Evolutionary conservation across 2,888 invertebrate species (phyloP), one percentile per base, ranked within the genome.

Genomic region (Conistra vaccinii): DNA sequence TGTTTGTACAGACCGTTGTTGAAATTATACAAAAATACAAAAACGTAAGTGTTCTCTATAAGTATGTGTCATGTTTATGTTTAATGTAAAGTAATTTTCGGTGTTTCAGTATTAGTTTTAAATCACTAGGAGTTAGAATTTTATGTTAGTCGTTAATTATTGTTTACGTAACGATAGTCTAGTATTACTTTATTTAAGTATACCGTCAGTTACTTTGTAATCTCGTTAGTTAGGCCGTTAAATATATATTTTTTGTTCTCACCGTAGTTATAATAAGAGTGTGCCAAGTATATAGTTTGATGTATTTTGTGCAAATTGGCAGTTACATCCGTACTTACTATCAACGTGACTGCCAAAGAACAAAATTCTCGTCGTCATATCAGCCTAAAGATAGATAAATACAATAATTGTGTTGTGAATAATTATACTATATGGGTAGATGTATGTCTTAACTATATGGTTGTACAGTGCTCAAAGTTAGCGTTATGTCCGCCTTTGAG

Each of bases 131-230:
- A 91, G 93, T 94, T 95, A 94, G 92, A 92, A 89, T 93, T 94
- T 95, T 95, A 94, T 95, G 93, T 95, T 95, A 95, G 95, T 93
- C 89, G 94, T 95, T 95, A 95, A 93, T 95, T 95, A 94, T 92
- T 95, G 91, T 95, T 94, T 95, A 95, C 91, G 88, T 94, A 92
- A 91, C 86, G 87, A 91, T 91, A 92, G 89, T 89, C 86, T 94
- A 94, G 93, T 83, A 88, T 91, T 92, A 89, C 90, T 93, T 93
- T 91, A 89, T 92, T 88, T 94, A 93, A 94, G 93, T 88, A 90
- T 92, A 94, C 92, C 90, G 78, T 92, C 92, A 90, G 90, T 93
- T 94, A 91, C 88, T 92, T 91, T 90, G 72, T 88, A 82, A 81
- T 90, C 86, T 91, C 87, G 91, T 90, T 89, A 89, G 84, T 77